These are phyloP conservation scores for Cettia cetti DNA, from an alignment of 2,113 vertebrate genomes.

Conservation along the genomic window DNA sequence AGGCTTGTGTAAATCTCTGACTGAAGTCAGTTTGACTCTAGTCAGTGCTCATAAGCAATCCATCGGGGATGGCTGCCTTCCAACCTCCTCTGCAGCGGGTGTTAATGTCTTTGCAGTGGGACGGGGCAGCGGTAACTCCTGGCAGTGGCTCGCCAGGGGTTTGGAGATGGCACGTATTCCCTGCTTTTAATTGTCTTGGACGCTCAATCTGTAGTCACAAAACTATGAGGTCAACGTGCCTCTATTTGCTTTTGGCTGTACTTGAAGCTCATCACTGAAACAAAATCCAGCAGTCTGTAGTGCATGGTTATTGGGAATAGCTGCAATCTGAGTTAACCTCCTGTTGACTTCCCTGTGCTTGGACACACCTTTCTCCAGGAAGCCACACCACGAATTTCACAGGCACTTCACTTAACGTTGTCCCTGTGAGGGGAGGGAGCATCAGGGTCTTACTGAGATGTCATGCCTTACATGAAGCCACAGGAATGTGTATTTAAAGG, in stretches of 20 bases:
- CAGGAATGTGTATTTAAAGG: neutral
- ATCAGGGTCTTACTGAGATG: neutral
- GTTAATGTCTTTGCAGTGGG: neutral
- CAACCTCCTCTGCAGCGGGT: neutral
- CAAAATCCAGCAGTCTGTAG: neutral
- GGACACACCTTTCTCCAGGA: neutral
- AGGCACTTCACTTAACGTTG: fast-evolving
- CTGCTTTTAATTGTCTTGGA: slow-evolving; percentile 57
- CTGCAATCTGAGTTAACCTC: slow-evolving; percentile 6
- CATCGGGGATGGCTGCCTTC: slow-evolving; percentile 31
- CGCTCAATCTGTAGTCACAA: neutral
- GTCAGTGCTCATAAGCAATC: slow-evolving; percentile 31
- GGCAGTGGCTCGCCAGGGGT: neutral
- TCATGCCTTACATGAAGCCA: neutral
- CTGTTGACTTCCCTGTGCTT: neutral
- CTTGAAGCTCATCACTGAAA: slow-evolving; percentile 47
- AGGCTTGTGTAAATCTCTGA: slow-evolving; percentile 57
- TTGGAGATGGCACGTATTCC: slow-evolving; percentile 10
- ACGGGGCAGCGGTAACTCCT: neutral
- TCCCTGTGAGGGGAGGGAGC: neutral
- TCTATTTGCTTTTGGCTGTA: slow-evolving; percentile 32
- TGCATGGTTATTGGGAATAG: neutral
- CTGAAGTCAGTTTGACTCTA: slow-evolving; percentile 39
- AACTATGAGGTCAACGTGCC: slow-evolving; percentile 56
- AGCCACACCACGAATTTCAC: neutral